These are phyloP conservation scores for Mya arenaria DNA, from an alignment of 1,140 invertebrate species.

Conservation along the genomic window DNA sequence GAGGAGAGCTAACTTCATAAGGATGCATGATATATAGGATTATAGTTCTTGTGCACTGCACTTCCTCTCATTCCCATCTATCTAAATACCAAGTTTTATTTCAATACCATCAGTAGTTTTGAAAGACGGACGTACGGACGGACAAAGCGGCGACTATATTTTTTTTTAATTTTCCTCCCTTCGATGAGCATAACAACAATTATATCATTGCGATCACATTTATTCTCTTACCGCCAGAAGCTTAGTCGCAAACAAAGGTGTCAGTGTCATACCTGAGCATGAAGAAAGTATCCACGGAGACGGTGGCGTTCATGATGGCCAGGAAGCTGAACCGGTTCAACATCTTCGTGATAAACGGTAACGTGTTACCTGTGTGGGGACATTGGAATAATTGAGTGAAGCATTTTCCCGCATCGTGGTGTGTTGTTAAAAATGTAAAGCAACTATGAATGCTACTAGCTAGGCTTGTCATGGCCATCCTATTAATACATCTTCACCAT, in stretches of 20 bases:
- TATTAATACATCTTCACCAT: no score
- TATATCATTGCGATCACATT: neutral
- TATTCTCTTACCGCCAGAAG: neutral
- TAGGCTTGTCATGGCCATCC: no score
- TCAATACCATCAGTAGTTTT: neutral
- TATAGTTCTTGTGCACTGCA: no score
- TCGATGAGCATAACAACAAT: neutral
- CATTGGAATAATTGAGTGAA: no score
- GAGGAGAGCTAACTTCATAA: no score
- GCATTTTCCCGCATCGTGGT: no score
- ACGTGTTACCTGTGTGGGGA: constrained; percentile 54
- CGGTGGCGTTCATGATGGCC: constrained; percentile 87
- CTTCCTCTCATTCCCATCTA: no score
- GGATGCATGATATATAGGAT: no score
- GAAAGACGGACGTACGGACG: no score
- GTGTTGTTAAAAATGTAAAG: no score
- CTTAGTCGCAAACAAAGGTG: neutral
- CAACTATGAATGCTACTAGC: no score
- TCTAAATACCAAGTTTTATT: neutral
- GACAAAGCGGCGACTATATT: neutral
- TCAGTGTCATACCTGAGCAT: constrained; percentile 81
- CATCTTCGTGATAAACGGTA: neutral
- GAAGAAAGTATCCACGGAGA: constrained; percentile 96
- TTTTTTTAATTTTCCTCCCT: neutral
- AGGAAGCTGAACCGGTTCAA: constrained; percentile 65